Percentiles rank a stretch among this genome's conserved stretches.
Evolutionary conservation across 2,113 vertebrate genomes (phyloP).

Genomic region (Hippocampus abdominalis): DNA sequence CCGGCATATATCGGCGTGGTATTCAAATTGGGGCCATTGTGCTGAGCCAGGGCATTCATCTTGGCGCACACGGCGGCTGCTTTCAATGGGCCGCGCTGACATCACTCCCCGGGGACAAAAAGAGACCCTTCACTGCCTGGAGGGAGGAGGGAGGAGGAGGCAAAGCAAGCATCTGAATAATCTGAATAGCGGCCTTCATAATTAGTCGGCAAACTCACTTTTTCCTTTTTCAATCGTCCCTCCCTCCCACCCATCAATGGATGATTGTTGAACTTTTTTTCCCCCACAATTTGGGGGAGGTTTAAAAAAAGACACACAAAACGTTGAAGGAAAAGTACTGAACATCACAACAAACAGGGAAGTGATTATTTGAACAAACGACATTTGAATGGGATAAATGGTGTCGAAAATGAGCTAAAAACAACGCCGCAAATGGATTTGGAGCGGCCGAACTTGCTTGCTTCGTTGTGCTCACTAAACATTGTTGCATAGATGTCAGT

Average conservation of each 20-base stretch:
- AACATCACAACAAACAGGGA: slow-evolving; percentile 3
- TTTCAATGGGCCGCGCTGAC: slow-evolving; percentile 74
- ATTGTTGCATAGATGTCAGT: too few relatives aligned
- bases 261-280: slow-evolving; percentile 22
- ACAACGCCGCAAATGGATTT: too few relatives aligned
- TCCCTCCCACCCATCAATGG: slow-evolving; percentile 10
- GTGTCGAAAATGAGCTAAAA: too few relatives aligned
- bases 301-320: slow-evolving; percentile 14
- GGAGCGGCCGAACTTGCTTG: too few relatives aligned
- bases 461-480: too few relatives aligned
- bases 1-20: slow-evolving; percentile 66
- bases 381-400: neutral
- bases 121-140: slow-evolving; percentile 68
- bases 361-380: slow-evolving; percentile 14
- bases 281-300: neutral
- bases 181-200: slow-evolving; percentile 66
- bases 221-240: neutral
- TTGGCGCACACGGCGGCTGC: slow-evolving; percentile 57
- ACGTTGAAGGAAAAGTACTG: slow-evolving; percentile 11
- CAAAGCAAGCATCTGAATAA: slow-evolving; percentile 71
- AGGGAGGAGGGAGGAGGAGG: slow-evolving; percentile 45
- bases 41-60: slow-evolving; percentile 74
- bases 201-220: slow-evolving; percentile 55
- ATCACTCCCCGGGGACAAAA: slow-evolving; percentile 73
- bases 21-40: slow-evolving; percentile 81